Evolutionary conservation across 2,113 vertebrate species (phyloP).

Genomic region (Etia nguti): DNA sequence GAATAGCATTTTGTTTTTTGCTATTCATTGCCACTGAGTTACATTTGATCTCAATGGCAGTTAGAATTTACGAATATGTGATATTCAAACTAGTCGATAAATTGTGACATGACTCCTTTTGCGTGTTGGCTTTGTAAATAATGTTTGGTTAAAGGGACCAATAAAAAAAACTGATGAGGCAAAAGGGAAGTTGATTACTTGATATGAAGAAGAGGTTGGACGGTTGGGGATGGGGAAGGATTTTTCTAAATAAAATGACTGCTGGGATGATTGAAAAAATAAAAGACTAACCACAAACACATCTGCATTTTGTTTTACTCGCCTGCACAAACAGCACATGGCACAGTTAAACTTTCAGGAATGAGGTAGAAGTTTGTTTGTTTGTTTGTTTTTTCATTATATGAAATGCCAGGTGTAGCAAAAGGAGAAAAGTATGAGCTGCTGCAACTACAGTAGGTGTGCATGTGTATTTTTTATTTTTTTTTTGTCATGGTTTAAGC

Average conservation of each 20-base stretch:
- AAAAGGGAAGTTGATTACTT: slow-evolving; percentile 43
- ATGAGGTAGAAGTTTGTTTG: too few species aligned
- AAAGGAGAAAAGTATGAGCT: not conserved
- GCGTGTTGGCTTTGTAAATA: slow-evolving; percentile 25
- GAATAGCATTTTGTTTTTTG: slow-evolving; percentile 15
- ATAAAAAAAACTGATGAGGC: slow-evolving; percentile 69
- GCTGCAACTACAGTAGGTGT: not conserved
- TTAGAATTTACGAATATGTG: slow-evolving; percentile 6
- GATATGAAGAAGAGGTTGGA: slow-evolving; percentile 10
- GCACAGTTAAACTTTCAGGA: not conserved
- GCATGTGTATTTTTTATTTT: not conserved
- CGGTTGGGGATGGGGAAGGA: not conserved
- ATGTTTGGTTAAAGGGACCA: slow-evolving; percentile 52
- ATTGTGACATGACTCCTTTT: slow-evolving; percentile 2
- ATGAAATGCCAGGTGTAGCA: not conserved
- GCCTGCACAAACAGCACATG: not conserved
- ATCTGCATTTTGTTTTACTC: not conserved
- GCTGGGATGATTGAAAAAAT: slow-evolving; percentile 8
- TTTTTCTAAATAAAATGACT: not conserved
- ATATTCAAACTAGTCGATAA: slow-evolving; percentile 3
- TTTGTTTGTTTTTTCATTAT: too few species aligned
- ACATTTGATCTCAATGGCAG: not conserved
- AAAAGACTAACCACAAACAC: slow-evolving; percentile 27
- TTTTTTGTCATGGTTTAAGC: not conserved
- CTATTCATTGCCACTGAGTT: not conserved